A percentile compares a stretch with the other conserved stretches of the same genome.
phyloP scores from a whole-genome alignment of 2,888 invertebrate genomes.

The Lordiphosa andalusiaca region DNA sequence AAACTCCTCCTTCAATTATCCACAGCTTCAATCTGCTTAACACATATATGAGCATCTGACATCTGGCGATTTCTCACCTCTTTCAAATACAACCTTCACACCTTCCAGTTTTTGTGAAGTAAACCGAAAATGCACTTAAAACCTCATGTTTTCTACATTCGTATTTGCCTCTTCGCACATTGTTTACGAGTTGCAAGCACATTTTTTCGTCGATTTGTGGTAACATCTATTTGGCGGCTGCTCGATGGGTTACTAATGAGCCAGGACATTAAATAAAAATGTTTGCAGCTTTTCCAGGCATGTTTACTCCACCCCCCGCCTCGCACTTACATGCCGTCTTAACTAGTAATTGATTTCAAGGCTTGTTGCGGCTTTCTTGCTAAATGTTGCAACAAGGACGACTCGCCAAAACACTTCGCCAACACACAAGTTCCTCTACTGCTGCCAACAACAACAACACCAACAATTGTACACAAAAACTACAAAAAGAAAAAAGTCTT shows the following conservation, averaged over 20 bases:
- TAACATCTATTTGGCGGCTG: conserved; percentile 35
- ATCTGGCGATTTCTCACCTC: too few species aligned
- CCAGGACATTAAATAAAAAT: conserved; percentile 60
- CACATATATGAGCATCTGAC: too few species aligned
- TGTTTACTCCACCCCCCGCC: not conserved
- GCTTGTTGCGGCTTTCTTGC: conserved; percentile 45
- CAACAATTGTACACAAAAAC: conserved; percentile 9
- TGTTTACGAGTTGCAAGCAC: conserved; percentile 17
- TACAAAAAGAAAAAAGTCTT: conserved; percentile 50
- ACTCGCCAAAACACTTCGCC: conserved; percentile 39
- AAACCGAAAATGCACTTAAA: conserved; percentile 42
- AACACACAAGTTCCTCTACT: conserved; percentile 7
- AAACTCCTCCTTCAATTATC: too few species aligned
- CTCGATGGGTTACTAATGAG: conserved; percentile 52
- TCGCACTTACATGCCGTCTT: not conserved
- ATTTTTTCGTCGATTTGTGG: conserved; percentile 19
- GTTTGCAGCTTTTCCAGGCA: conserved; percentile 35
- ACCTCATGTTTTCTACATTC: conserved; percentile 32
- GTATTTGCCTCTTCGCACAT: conserved; percentile 18
- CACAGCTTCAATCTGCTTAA: too few species aligned
- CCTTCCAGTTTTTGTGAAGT: conserved; percentile 20
- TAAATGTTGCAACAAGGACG: conserved; percentile 53
- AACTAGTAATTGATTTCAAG: conserved; percentile 61
- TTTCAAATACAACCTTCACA: not conserved
- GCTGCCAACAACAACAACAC: not conserved